phyloP scores from a whole-genome alignment of 37 sponge, comb jelly and placozoan species.

The Chondrilla cf. caribensis region DNA sequence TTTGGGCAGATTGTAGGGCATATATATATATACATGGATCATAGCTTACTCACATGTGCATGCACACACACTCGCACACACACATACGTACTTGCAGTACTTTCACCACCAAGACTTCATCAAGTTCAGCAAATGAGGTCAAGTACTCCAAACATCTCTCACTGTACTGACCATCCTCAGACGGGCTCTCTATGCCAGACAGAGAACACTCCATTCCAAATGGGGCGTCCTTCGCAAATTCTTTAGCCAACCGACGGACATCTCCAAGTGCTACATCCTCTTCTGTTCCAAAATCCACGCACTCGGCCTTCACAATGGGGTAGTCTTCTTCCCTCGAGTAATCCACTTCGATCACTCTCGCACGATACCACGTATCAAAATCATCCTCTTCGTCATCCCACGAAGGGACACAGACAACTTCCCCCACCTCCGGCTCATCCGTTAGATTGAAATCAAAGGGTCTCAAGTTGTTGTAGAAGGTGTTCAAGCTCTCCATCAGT shows the following conservation, averaged over 20 bases:
- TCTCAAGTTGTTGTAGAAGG: slow-evolving; percentile 1
- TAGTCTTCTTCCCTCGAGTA: background rate
- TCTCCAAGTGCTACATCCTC: slow-evolving; percentile 30
- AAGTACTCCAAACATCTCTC: slow-evolving; percentile 23
- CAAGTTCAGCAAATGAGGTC: background rate
- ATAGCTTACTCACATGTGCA: too few relatives aligned
- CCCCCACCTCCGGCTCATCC: slow-evolving; percentile 25
- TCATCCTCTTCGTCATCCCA: slow-evolving; percentile 28
- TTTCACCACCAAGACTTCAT: background rate
- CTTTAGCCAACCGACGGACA: background rate
- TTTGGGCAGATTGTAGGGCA: too few relatives aligned
- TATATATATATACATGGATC: too few relatives aligned
- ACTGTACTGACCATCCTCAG: background rate
- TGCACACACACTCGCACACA: too few relatives aligned
- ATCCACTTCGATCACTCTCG: slow-evolving; percentile 10
- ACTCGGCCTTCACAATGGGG: slow-evolving; percentile 26
- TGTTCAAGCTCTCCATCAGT: slow-evolving; percentile 1
- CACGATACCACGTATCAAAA: slow-evolving; percentile 51
- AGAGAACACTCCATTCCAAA: slow-evolving; percentile 53
- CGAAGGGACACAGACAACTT: slow-evolving; percentile 39
- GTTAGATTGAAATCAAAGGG: slow-evolving; percentile 22
- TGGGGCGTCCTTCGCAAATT: slow-evolving; percentile 30
- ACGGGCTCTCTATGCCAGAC: slow-evolving; percentile 30
- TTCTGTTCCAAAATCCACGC: slow-evolving; percentile 69
- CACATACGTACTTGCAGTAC: background rate